Evolutionary conservation across 2,113 vertebrate genomes (phyloP), one percentile per base, ranked within the genome.

Genomic region (Ophiodon elongatus): DNA sequence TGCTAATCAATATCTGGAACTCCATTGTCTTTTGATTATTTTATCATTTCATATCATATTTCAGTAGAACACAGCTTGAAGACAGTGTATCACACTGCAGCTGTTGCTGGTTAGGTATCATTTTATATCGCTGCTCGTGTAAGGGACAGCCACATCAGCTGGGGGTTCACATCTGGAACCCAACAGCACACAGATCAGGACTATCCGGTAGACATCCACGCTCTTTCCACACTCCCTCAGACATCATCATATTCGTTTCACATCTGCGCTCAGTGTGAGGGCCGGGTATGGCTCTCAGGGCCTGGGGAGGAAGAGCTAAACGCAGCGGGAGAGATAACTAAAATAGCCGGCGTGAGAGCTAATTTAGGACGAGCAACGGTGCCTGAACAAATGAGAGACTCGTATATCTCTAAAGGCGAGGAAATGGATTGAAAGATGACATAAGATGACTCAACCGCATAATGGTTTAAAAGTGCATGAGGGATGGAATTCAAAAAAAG

Each of bases 301-400:
- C 85, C 73, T 17, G 3, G 25, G 85, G 87, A 87, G 25, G 75
- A 59, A 6, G 67, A 75, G 67, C 79, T 82, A 56, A 76, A 76
- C 80, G 83, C 73, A 87, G 70, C 81, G 67, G 79, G 57, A 82
- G 85, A 75, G 83, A 79, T 63, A 84, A 82, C 79, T 73, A 68
- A 86, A 86, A 88, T 80, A 87, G 72, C 85, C 0, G 25, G 56
- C 10, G n/a, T 74, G 17, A n/a, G 74, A 89, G 90, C 72, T 89
- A 63, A 90, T 90, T 91, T 85, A 80, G 70, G 66, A 47, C 4
- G 25, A 37, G 82, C 52, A 52, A 21, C 6, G 2, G 69, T 4
- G 79, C 72, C 73, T 74, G 77, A 85, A 88, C 63, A 88, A 91
- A 85, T 72, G 50, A 54, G 62, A 73, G 72, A 37, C 17, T 80